These are phyloP conservation scores for Escarpia spicata DNA, from an alignment of 2,888 invertebrate genomes.

Conservation along the genomic window DNA sequence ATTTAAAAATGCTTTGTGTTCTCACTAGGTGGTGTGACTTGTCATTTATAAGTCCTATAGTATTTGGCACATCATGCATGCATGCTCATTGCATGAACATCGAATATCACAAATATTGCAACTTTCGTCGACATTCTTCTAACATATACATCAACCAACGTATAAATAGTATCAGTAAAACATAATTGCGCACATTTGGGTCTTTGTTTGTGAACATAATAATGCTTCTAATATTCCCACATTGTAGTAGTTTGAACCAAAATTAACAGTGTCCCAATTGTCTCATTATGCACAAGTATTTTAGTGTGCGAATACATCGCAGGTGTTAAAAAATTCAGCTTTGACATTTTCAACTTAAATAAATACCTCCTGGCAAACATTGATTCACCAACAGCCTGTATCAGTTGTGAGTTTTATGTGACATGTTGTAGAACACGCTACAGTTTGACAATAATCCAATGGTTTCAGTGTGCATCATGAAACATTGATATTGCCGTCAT, in stretches of 20 bases:
- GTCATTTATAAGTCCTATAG: background rate
- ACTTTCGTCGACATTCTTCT: background rate
- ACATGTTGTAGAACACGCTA: background rate
- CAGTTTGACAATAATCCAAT: no score
- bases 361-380: background rate
- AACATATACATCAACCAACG: background rate
- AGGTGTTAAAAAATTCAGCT: no score
- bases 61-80: background rate
- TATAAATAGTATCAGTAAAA: slow-evolving; percentile 16
- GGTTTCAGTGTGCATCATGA: no score
- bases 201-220: background rate
- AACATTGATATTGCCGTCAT: background rate
- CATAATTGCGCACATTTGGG: background rate
- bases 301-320: background rate
- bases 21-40: background rate
- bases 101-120: slow-evolving; percentile 10
- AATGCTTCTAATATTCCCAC: background rate
- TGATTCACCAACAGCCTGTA: background rate
- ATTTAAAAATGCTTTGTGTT: background rate
- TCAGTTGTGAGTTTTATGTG: background rate
- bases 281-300: background rate
- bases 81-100: background rate
- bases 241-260: background rate
- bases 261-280: background rate
- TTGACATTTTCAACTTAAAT: background rate